Base-by-base conservation (phyloP, 2,797 vertebrate species). In the Urosaurus nigricauda region DNA sequence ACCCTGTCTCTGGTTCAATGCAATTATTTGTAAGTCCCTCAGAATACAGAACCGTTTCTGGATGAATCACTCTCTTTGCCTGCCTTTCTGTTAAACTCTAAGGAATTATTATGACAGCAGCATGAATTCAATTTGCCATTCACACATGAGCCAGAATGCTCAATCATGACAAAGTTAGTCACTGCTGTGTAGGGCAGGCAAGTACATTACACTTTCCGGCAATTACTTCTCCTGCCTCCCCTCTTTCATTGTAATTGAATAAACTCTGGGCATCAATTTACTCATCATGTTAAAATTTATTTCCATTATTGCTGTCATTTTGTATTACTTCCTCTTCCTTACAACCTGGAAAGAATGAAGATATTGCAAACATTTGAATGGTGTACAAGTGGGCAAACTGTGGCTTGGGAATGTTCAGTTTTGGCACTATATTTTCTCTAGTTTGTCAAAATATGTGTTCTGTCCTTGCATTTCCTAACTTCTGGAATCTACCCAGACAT, bases 11-110 rank as follows among this genome's bases (percentile, higher is more conserved):
- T 89, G 40, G 83, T 21, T 90, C 89, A 87, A 87, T 32, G 40
- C 13, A 90, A 6, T 24, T 87, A 89, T 90, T 88, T 75, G 73
- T 53, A 71, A 26, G 84, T 29, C 92, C 37, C 80, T 73, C n/a
- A 71, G 65, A 51, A 65, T 24, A 43, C 16, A 56, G 80, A 92
- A 71, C 60, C 83, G 12, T 37, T 90, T 88, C 9, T 53, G 0
- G 0, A 53, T 91, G 68, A 95, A 86, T 94, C 89, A 92, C 53
- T 88, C 92, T 83, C 85, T 43, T 90, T 91, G 89, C 79, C 63
- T 89, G 47, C 21, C 40, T 91, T 93, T 40, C 77, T 94, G 56
- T 93, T 81, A 92, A 92, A 88, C 85, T 90, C 83, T 6, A 5
- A 87, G 84, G 89, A 84, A 89, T 77, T 11, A 83, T 83, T 90